Conservation (phyloP, 2,113 vertebrate genomes). For the Okapia johnstoni region DNA sequence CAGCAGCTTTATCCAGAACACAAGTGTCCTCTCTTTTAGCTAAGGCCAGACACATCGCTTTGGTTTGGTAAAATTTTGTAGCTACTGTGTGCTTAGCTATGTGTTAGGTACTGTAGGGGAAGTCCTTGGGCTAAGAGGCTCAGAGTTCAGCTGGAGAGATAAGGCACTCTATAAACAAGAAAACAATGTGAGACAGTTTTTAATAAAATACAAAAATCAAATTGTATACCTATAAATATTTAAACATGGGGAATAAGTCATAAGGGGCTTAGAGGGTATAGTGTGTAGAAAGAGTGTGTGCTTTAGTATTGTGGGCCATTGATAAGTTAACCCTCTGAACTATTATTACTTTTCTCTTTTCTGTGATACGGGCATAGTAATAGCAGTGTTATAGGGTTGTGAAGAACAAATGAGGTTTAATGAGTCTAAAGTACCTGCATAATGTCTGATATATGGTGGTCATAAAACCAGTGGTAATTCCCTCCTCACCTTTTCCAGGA, state of each 20-base stretch:
- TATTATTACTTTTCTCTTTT: slow-evolving; percentile 5
- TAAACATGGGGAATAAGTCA: not conserved
- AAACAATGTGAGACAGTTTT: slow-evolving; percentile 24
- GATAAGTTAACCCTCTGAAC: not conserved
- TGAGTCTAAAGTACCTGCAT: not conserved
- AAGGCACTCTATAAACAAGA: not conserved
- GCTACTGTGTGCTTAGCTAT: not conserved
- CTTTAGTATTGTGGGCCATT: not conserved
- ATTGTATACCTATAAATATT: not conserved
- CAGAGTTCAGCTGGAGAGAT: not conserved
- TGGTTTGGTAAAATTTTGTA: slow-evolving; percentile 8
- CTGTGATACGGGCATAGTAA: slow-evolving; percentile 14
- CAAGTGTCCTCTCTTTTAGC: not conserved
- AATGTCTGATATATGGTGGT: not conserved
- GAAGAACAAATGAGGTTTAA: not conserved
- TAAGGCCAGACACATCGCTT: not conserved
- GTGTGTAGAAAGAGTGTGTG: not conserved
- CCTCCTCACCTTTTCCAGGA: not conserved
- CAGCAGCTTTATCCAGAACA: not conserved
- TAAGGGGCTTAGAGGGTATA: not conserved
- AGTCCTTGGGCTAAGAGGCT: not conserved
- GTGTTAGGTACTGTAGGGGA: not conserved
- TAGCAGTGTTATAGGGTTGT: not conserved
- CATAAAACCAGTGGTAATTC: not conserved
- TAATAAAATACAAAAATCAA: slow-evolving; percentile 14